Base-by-base conservation (phyloP, 2,888 invertebrate genomes). In the Boloria euphrosyne region DNA sequence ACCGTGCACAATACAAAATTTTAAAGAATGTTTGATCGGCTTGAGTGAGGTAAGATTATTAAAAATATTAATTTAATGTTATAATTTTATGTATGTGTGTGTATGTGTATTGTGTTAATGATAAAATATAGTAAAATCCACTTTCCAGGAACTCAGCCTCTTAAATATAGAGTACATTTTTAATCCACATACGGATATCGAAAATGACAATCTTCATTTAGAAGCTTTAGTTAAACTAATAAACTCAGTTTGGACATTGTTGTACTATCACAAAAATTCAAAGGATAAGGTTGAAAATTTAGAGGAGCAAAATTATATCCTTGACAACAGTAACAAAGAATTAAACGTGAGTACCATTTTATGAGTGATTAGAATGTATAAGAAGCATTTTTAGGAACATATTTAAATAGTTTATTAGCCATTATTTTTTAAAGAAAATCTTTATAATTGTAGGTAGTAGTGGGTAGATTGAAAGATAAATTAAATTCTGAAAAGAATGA, bases 11-110 rank as follows among this genome's bases (percentile, higher is more conserved):
- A 67, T 73, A 5, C 80, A 83, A 69, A 92, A 92, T 71, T 81
- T 79, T 62, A 87, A 78, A 65, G 89, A 92, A 74, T 92, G 91
- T 76, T 76, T 91, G 38, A 89, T 91, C 60, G 91, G 90, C 6
- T 76, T 92, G 4, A 78, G 75, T 67, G 91, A 92, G 81, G 91
- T 90, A 78, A 67, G 73, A 74, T 54, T 52, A 38, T 38, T 38
- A 10, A 38, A 52, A 6, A 55, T 17, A 31, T 5, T 53, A 7
- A 44, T n/a, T 46, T 17, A n/a, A 44, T 4, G 46, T 18, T 49
- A 0, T 16, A 53, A 22, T n/a, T n/a, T n/a, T n/a, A n/a, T n/a
- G n/a, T n/a, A n/a, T n/a, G n/a, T n/a, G n/a, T n/a, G n/a, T n/a
- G n/a, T n/a, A n/a, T n/a, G n/a, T n/a, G n/a, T 38, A 38, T 22